phyloP scores from a whole-genome alignment of 2,797 vertebrate species.

The Ptychadena robeensis region DNA sequence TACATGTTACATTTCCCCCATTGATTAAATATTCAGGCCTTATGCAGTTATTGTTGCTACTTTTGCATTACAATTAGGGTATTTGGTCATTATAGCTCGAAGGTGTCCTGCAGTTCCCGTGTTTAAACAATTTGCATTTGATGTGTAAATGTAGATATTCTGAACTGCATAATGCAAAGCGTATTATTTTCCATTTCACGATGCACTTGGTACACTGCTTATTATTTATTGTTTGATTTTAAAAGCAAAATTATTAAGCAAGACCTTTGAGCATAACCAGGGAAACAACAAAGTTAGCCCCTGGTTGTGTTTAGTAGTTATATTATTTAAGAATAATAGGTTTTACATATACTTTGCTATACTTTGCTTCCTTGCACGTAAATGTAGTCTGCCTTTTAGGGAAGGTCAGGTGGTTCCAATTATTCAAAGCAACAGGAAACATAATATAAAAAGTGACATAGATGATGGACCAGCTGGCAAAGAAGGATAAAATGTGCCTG shows the following conservation, averaged over 20 bases:
- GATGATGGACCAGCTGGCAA: not conserved
- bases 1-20: not conserved
- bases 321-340: constrained; percentile 38
- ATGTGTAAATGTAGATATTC: constrained; percentile 26
- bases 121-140: not conserved
- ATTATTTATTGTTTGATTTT: constrained; percentile 43
- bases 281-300: constrained; percentile 23
- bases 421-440: constrained; percentile 7
- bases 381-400: constrained; percentile 12
- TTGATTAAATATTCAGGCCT: not conserved
- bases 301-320: constrained; percentile 16
- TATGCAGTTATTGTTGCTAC: not conserved
- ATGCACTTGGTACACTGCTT: constrained; percentile 11
- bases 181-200: not conserved
- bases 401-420: constrained; percentile 6
- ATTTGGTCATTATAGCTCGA: not conserved
- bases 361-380: constrained; percentile 11
- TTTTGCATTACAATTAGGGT: not conserved
- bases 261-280: constrained; percentile 14
- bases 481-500: not conserved
- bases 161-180: not conserved
- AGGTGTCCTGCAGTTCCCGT: not conserved
- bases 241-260: constrained; percentile 34
- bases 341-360: constrained; percentile 50
- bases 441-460: not conserved